Evolutionary conservation across 2,113 vertebrate genomes (phyloP), one percentile per base, ranked within the genome.

Genomic region (Lepus americanus): DNA sequence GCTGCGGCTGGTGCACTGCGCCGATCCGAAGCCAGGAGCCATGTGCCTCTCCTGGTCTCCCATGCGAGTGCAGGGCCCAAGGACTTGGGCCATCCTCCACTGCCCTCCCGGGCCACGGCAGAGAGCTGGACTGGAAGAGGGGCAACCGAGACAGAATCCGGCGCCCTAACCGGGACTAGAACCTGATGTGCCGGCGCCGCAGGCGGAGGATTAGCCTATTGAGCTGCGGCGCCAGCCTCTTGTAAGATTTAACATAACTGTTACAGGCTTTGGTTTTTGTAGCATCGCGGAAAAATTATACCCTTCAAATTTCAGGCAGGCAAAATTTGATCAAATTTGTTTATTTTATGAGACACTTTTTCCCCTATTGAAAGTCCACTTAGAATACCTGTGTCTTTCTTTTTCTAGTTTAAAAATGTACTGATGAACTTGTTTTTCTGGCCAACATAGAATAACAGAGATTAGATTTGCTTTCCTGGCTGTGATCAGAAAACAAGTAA

Each of bases 291-390:
- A 44, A 94, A 94, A 79, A n/a, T 33, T 63, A 22, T 67, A 83
- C 55, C 70, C 27, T 96, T 94, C 81, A 94, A 36, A 90, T 81
- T 94, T 94, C 67, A 90, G 39, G 87, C 53, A 69, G 67, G 87
- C 73, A 72, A 67, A 70, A 88, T 82, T 87, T 95, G 66, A 88
- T 70, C 27, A 72, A 70, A 25, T 33, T 14, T 94, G 64, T 76
- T 93, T 94, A 70, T 86, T 94, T 55, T 95, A 33, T 84, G 39
- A 79, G 31, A 78, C 9, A 44, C 4, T 44, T 90, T 51, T 53
- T 63, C 1, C 29, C n/a, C 39, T 33, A 23, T 94, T 85, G 33
- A 55, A 92, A 53, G 23, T 69, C 78, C 9, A 17, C 66, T 76
- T 11, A 20, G 72, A 53, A 67, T 55, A 70, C 6, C 80, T 72